Evolutionary conservation across 2,797 vertebrate genomes (phyloP).

Genomic region (Melanotaenia pygmaea): DNA sequence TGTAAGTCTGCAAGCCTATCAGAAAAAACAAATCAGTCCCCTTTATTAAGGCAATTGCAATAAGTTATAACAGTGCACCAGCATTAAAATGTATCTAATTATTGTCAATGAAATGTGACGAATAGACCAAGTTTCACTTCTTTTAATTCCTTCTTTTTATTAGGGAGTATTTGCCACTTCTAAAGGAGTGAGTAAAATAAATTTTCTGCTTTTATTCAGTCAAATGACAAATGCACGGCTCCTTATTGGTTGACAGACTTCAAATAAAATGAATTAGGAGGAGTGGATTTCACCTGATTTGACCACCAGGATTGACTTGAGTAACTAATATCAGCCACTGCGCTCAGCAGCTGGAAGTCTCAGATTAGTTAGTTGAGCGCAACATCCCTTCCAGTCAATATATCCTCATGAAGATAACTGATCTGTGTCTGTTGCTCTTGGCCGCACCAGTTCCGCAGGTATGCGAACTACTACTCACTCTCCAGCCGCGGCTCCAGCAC

Average conservation of each 20-base stretch:
- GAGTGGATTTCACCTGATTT: background rate
- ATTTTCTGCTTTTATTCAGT: no score
- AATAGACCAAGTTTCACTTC: no score
- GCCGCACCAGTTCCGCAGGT: slow-evolving; percentile 23
- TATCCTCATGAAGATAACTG: background rate
- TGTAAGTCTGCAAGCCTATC: no score
- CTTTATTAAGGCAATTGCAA: no score
- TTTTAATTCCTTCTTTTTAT: no score
- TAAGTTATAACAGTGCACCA: no score
- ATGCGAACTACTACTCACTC: slow-evolving; percentile 18
- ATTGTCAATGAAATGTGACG: background rate
- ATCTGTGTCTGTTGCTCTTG: slow-evolving; percentile 38
- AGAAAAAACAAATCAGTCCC: no score
- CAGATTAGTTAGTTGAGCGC: slow-evolving; percentile 13
- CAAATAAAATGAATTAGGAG: background rate
- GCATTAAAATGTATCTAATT: background rate
- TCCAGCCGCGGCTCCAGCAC: slow-evolving; percentile 57
- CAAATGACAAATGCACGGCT: background rate
- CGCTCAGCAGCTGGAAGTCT: slow-evolving; percentile 14
- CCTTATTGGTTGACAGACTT: background rate
- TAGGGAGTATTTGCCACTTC: background rate
- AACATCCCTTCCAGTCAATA: slow-evolving; percentile 1
- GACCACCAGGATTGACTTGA: background rate
- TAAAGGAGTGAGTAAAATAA: background rate
- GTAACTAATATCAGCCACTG: background rate